These are phyloP conservation scores for Chamaea fasciata DNA, from an alignment of 2,113 vertebrate genomes.

Conservation along the genomic window DNA sequence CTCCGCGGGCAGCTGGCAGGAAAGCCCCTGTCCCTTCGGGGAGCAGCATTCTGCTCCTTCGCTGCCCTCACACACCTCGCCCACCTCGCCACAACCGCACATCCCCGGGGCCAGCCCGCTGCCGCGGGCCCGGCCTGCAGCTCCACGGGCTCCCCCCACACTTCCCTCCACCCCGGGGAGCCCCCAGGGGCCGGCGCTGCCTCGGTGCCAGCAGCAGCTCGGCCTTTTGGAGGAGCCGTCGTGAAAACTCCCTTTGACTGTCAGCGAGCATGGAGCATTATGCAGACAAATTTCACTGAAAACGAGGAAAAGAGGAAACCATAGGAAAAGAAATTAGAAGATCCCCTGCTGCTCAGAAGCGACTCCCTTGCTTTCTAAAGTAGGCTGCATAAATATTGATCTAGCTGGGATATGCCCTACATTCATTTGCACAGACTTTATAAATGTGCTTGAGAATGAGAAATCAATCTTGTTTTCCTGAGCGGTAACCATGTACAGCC, in stretches of 20 bases:
- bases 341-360: background rate
- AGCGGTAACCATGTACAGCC: background rate
- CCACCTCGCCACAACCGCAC: background rate
- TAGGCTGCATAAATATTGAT: conserved; percentile 48
- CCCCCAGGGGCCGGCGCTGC: rapidly evolving
- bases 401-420: background rate
- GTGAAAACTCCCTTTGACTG: background rate
- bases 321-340: conserved; percentile 6
- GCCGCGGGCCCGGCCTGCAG: background rate
- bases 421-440: conserved; percentile 46
- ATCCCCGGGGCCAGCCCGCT: rapidly evolving
- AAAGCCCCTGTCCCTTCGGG: rapidly evolving
- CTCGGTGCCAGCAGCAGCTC: background rate
- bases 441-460: conserved; percentile 44
- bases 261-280: background rate
- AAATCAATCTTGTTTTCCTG: conserved; percentile 50
- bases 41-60: rapidly evolving
- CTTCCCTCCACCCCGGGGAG: rapidly evolving
- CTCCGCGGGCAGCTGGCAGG: rapidly evolving
- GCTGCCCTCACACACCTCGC: rapidly evolving
- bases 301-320: background rate
- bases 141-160: background rate
- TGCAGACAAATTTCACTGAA: background rate
- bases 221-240: background rate
- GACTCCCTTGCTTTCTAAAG: conserved; percentile 38